These are phyloP conservation scores for Aphidius colemani DNA, from an alignment of 2,888 invertebrate species.

Conservation along the genomic window DNA sequence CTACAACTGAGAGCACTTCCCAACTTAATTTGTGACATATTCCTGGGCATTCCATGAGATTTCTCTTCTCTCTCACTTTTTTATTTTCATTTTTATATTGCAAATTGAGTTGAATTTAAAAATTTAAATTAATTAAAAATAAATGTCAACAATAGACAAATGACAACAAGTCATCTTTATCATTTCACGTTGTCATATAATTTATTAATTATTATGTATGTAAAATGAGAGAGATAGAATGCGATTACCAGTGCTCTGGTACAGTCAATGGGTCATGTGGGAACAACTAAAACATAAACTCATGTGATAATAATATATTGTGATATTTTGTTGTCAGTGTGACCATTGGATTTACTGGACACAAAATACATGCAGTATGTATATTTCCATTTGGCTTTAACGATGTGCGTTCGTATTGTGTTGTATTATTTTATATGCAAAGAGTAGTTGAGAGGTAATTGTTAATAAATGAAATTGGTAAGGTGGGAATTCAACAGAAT, in stretches of 20 bases:
- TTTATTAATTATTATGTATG: neutral
- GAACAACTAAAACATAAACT: conserved; percentile 22
- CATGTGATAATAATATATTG: conserved; percentile 20
- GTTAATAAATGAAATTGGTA: conserved; percentile 61
- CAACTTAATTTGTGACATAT: conserved; percentile 60
- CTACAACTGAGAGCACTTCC: conserved; percentile 50
- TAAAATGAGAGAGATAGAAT: conserved; percentile 1
- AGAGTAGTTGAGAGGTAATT: conserved; percentile 61
- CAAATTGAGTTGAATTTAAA: too few species aligned
- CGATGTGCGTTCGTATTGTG: conserved; percentile 48
- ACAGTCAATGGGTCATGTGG: conserved; percentile 30
- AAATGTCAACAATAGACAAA: neutral
- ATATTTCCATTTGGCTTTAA: conserved; percentile 60
- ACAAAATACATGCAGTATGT: conserved; percentile 57
- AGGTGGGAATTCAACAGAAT: conserved; percentile 58
- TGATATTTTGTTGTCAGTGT: conserved; percentile 47
- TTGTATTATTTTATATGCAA: conserved; percentile 57
- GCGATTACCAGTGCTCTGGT: conserved; percentile 15
- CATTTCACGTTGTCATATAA: neutral
- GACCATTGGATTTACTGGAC: conserved; percentile 3
- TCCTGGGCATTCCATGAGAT: conserved; percentile 55
- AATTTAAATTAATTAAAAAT: neutral
- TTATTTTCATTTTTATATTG: neutral
- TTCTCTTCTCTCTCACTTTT: neutral
- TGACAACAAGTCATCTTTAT: neutral